A percentile compares a stretch with the other conserved stretches of the same genome.
These are phyloP conservation scores for Pangasius krempfi DNA, from an alignment of 2,797 vertebrate species.

Conservation along the genomic window DNA sequence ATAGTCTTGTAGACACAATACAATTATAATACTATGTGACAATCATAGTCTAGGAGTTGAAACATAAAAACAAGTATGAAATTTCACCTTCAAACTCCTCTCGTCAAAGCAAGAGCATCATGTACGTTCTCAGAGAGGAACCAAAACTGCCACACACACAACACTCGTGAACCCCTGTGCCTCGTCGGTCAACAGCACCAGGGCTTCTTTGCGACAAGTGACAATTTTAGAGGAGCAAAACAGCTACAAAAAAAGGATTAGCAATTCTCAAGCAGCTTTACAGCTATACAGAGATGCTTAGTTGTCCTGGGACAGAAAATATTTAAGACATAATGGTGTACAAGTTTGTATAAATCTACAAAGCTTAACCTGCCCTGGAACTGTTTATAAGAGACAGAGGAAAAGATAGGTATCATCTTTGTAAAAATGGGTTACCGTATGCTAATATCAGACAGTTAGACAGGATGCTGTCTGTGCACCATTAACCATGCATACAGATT, in stretches of 20 bases:
- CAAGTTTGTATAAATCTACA: neutral
- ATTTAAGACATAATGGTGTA: neutral
- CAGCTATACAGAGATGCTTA: neutral
- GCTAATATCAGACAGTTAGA: constrained; percentile 27
- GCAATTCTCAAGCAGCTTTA: neutral
- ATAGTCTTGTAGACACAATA: constrained; percentile 57
- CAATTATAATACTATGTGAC: constrained; percentile 44
- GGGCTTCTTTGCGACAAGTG: constrained; percentile 23
- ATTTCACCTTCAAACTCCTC: constrained; percentile 30
- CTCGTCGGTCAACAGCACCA: neutral
- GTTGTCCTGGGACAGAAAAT: neutral
- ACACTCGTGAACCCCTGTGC: neutral
- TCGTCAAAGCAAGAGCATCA: constrained; percentile 17
- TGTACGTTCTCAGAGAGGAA: constrained; percentile 16
- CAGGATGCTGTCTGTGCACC: constrained; percentile 11
- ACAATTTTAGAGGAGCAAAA: neutral
- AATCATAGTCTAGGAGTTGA: constrained; percentile 22
- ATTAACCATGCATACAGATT: constrained; percentile 43
- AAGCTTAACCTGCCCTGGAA: neutral
- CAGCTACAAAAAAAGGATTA: neutral
- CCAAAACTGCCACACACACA: constrained; percentile 13
- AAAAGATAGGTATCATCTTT: neutral
- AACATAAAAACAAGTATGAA: constrained; percentile 51
- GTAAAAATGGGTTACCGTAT: constrained; percentile 32
- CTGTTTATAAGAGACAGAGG: neutral